A percentile compares a stretch with the other conserved stretches of the same genome.
Conservation (phyloP, 2,797 vertebrate species). For the Buceros bicornis region DNA sequence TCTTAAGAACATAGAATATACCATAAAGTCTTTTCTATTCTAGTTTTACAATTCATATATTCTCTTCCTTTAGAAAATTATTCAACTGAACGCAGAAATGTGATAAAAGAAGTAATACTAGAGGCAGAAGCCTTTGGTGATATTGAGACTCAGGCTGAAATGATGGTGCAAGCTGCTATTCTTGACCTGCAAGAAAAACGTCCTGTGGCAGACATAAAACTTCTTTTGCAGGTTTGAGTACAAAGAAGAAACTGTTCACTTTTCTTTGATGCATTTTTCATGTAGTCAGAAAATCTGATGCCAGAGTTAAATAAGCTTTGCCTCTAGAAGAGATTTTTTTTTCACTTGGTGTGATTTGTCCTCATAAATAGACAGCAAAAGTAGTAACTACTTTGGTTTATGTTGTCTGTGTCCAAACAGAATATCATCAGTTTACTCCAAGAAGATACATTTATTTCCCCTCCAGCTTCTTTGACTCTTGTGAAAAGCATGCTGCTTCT, state of each 20-base stretch:
- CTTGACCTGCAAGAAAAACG: conserved; percentile 84
- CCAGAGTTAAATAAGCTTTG: conserved; percentile 45
- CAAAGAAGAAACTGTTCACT: not conserved
- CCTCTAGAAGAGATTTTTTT: not conserved
- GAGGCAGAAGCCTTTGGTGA: conserved; percentile 88
- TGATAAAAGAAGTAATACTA: conserved; percentile 84
- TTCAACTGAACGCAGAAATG: conserved; percentile 74
- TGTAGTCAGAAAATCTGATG: conserved; percentile 35
- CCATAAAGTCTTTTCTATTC: not conserved
- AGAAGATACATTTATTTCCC: conserved; percentile 75
- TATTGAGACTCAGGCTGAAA: conserved; percentile 84
- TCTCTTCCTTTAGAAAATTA: conserved; percentile 80
- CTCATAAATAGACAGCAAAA: conserved; percentile 22
- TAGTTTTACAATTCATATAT: not conserved
- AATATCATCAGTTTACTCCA: conserved; percentile 78
- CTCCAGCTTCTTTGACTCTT: conserved; percentile 76
- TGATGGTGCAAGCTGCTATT: conserved; percentile 86
- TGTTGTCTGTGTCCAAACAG: conserved; percentile 75
- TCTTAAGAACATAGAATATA: not conserved
- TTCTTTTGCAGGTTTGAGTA: conserved; percentile 75
- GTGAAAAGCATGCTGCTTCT: conserved; percentile 79
- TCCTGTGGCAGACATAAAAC: conserved; percentile 72
- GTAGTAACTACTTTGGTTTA: conserved; percentile 23
- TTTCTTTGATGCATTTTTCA: conserved; percentile 3
- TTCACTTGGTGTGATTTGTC: not conserved